Conservation (phyloP, 2,797 vertebrate species). For the Coilia nasus region DNA sequence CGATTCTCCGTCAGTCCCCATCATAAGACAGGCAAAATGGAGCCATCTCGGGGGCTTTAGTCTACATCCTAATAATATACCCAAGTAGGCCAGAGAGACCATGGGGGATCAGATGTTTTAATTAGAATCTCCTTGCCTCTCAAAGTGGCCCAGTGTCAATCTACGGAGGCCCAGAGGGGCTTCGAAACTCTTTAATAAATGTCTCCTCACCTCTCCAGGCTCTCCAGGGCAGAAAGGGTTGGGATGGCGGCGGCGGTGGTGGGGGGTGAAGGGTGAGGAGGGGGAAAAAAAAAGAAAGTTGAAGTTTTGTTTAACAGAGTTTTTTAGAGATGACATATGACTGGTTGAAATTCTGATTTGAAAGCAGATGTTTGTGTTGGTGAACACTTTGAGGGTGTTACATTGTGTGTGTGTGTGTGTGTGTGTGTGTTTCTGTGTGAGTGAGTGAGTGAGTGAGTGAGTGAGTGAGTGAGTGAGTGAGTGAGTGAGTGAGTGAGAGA, state of each 20-base stretch:
- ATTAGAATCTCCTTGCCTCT: constrained; percentile 66
- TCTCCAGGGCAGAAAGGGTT: not conserved
- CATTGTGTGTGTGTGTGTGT: not conserved
- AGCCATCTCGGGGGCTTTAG: constrained; percentile 62
- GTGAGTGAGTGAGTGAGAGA: too few species aligned
- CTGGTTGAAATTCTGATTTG: not conserved
- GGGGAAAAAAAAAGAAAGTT: not conserved
- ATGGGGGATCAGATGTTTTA: constrained; percentile 62
- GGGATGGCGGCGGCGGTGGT: not conserved
- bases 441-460: not conserved
- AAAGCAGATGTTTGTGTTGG: not conserved
- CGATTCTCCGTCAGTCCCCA: constrained; percentile 29
- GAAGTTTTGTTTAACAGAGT: not conserved
- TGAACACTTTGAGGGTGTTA: too few species aligned
- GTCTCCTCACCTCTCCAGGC: constrained; percentile 27
- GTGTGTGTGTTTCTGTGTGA: not conserved
- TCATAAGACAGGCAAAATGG: constrained; percentile 55
- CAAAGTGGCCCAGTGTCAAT: constrained; percentile 47
- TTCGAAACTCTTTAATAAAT: constrained; percentile 61
- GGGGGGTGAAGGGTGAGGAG: not conserved
- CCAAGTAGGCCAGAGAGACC: constrained; percentile 70
- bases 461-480: not conserved
- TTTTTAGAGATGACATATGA: constrained; percentile 1
- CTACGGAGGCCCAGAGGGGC: constrained; percentile 42
- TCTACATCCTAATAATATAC: constrained; percentile 72